phyloP scores from a whole-genome alignment of 2,888 invertebrate species.

The Siphlonurus alternatus region DNA sequence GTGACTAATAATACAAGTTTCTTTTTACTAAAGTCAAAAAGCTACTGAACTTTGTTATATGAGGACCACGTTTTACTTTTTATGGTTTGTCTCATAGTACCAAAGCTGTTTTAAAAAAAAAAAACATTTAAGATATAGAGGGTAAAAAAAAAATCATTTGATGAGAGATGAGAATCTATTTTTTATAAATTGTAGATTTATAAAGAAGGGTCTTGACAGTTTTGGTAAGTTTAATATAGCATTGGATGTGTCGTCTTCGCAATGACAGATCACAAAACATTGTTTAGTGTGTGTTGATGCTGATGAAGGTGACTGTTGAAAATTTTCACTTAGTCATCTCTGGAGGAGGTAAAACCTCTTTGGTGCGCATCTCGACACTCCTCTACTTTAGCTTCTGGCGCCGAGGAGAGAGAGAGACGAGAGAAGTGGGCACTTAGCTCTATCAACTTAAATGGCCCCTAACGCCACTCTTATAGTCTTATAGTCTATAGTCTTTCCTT shows the following conservation, averaged over 20 bases:
- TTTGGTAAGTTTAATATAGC: no score
- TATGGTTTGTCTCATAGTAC: no score
- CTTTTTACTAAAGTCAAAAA: no score
- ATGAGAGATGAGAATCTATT: neutral
- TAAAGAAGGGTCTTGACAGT: neutral
- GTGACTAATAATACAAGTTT: no score
- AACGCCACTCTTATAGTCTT: neutral
- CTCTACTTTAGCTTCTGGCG: neutral
- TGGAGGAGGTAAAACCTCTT: no score
- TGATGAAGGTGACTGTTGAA: neutral
- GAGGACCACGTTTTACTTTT: no score
- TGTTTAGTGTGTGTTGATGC: neutral
- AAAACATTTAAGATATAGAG: no score
- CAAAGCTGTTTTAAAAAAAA: no score
- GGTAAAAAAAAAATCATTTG: no score
- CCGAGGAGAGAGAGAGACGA: neutral
- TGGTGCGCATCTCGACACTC: neutral
- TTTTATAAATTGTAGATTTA: neutral
- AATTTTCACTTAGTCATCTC: no score
- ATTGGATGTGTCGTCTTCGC: neutral
- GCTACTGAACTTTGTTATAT: no score
- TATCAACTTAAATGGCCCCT: neutral
- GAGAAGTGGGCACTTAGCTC: neutral
- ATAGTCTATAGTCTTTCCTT: neutral
- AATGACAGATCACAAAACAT: neutral